Evolutionary conservation across 1,140 invertebrate species (phyloP), one percentile per base, ranked within the genome.

Genomic region (Aleiodes sp.): DNA sequence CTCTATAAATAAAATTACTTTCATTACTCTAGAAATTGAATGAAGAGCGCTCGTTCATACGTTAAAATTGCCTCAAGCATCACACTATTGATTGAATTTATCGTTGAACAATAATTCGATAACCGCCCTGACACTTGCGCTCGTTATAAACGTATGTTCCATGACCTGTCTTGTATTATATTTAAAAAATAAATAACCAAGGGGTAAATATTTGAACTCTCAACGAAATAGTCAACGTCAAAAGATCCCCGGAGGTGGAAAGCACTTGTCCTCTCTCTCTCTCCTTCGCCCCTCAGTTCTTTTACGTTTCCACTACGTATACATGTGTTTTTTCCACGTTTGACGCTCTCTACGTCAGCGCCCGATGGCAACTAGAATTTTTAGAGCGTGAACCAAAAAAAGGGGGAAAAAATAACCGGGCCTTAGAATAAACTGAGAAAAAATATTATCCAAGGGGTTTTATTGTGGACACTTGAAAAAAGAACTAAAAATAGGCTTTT

Each of bases 351-450:
- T 16, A 43, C 39, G 39, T 43, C 39, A 43, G 39, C 14, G 12
- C 39, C n/a, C n/a, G n/a, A n/a, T n/a, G 59, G 31, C 31, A 28
- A 33, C 31, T 39, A 37, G 31, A 63, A 39, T 63, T 63, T 63
- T 63, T 63, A 63, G 60, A 63, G 60, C 60, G 60, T 63, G 60
- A 63, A 63, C 59, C 59, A 39, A 63, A 63, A 63, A 52, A 46
- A n/a, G n/a, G n/a, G n/a, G n/a, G 16, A 21, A 43, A 43, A 43
- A 43, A 16, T 43, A 43, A n/a, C n/a, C n/a, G n/a, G 26, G n/a
- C n/a, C 28, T 60, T 28, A 4, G 35, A 63, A 33, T 31, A 24
- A 63, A 37, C 12, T 19, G 60, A 35, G 10, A 63, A 61, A 31
- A 61, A 33, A 61, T 29, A 35, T 16, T 10, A 19, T 16, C 60